Conservation (phyloP, 1,140 invertebrate species). For the Octopus bimaculoides region DNA sequence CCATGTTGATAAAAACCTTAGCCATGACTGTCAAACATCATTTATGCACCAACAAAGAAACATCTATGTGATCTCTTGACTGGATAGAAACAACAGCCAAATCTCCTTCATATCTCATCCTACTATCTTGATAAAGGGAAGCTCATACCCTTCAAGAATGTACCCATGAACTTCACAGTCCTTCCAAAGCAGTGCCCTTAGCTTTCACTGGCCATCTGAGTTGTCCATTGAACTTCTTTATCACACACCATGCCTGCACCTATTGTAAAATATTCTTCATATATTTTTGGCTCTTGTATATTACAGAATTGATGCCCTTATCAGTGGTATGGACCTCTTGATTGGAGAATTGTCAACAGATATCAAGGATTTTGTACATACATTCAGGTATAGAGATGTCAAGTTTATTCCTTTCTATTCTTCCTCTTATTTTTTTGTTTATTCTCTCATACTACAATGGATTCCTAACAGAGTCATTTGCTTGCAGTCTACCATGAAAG, state of each 20-base stretch:
- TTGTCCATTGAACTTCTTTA: not conserved
- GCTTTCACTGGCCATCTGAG: not conserved
- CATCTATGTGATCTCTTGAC: too few relatives aligned
- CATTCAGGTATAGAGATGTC: not conserved
- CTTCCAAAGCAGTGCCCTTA: not conserved
- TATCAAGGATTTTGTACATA: not conserved
- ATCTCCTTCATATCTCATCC: too few relatives aligned
- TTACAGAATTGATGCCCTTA: not conserved
- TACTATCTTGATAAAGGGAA: too few relatives aligned
- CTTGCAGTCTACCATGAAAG: too few relatives aligned
- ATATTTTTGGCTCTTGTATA: not conserved
- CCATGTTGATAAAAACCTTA: too few relatives aligned
- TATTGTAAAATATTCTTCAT: not conserved
- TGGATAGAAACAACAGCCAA: too few relatives aligned
- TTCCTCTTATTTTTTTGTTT: too few relatives aligned
- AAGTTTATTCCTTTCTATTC: too few relatives aligned
- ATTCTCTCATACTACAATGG: too few relatives aligned
- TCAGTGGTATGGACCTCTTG: not conserved
- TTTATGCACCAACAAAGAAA: too few relatives aligned
- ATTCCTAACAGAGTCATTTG: too few relatives aligned
- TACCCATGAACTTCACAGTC: not conserved
- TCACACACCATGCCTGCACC: not conserved
- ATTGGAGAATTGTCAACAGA: slow-evolving; percentile 8
- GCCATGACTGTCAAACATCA: too few relatives aligned
- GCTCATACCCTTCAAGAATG: not conserved